These are phyloP conservation scores for Iphiclides podalirius DNA, from an alignment of 2,888 invertebrate species.

Conservation along the genomic window DNA sequence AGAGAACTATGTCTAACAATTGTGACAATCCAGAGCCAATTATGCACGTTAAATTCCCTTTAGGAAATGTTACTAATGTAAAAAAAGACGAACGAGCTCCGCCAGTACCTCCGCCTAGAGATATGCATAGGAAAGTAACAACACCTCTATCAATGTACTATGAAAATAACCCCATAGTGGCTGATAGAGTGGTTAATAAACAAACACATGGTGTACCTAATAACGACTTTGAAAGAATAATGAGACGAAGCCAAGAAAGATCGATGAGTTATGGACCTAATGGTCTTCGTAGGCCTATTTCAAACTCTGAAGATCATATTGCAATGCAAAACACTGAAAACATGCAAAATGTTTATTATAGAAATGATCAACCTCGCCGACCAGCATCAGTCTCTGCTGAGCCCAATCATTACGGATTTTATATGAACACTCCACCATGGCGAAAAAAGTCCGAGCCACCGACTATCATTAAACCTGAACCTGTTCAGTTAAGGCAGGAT, in stretches of 20 bases:
- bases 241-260: slow-evolving; percentile 73
- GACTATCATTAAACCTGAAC: slow-evolving; percentile 59
- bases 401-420: slow-evolving; percentile 70
- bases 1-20: slow-evolving; percentile 56
- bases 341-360: slow-evolving; percentile 50
- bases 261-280: slow-evolving; percentile 66
- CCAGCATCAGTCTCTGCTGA: slow-evolving; percentile 75
- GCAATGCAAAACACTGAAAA: slow-evolving; percentile 74
- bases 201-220: slow-evolving; percentile 67
- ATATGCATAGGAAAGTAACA: slow-evolving; percentile 82
- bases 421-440: slow-evolving; percentile 65
- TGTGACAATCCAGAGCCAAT: slow-evolving; percentile 65
- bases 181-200: slow-evolving; percentile 51
- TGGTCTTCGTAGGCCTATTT: slow-evolving; percentile 69
- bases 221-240: slow-evolving; percentile 71
- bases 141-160: slow-evolving; percentile 75
- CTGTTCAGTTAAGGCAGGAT: slow-evolving; percentile 65
- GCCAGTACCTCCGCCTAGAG: slow-evolving; percentile 90
- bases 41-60: slow-evolving; percentile 74
- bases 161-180: slow-evolving; percentile 58
- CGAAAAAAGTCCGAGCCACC: slow-evolving; percentile 53
- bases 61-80: slow-evolving; percentile 67
- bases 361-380: slow-evolving; percentile 64
- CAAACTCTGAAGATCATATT: slow-evolving; percentile 75
- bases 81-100: slow-evolving; percentile 78